phyloP scores from a whole-genome alignment of 2,888 invertebrate genomes.

The Harpalus rufipes region DNA sequence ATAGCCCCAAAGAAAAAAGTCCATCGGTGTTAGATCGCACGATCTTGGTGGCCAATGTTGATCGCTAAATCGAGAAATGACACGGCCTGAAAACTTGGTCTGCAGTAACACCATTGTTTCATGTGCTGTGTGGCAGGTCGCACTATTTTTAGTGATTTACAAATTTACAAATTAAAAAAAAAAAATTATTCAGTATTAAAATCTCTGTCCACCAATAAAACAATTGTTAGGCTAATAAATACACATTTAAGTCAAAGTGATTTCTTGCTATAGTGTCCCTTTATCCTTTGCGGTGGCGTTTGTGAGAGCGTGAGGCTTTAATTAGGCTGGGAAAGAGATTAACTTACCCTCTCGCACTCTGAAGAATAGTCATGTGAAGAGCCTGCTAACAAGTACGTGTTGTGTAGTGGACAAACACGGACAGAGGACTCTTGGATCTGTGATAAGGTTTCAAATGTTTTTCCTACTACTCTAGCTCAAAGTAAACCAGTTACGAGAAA shows the following conservation, averaged over 20 bases:
- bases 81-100: too few relatives aligned
- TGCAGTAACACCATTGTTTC: too few relatives aligned
- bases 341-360: slow-evolving; percentile 2
- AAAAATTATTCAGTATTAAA: neutral
- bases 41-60: too few relatives aligned
- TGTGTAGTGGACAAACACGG: slow-evolving; percentile 37
- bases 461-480: slow-evolving; percentile 31
- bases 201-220: neutral
- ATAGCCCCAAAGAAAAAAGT: too few relatives aligned
- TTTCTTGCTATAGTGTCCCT: slow-evolving; percentile 9
- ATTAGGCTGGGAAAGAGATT: slow-evolving; percentile 56
- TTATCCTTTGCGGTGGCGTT: slow-evolving; percentile 23
- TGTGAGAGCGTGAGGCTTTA: slow-evolving; percentile 43
- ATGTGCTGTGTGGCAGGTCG: too few relatives aligned
- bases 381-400: slow-evolving; percentile 51
- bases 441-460: slow-evolving; percentile 50
- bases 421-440: slow-evolving; percentile 46
- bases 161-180: too few relatives aligned
- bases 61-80: too few relatives aligned
- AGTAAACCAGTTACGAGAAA: slow-evolving; percentile 40
- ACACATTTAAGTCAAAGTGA: slow-evolving; percentile 14
- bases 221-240: slow-evolving; percentile 6
- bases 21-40: too few relatives aligned
- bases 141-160: too few relatives aligned
- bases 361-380: slow-evolving; percentile 41